Evolutionary conservation across 1,140 invertebrate genomes (phyloP).

Genomic region (Rhysida immarginata): DNA sequence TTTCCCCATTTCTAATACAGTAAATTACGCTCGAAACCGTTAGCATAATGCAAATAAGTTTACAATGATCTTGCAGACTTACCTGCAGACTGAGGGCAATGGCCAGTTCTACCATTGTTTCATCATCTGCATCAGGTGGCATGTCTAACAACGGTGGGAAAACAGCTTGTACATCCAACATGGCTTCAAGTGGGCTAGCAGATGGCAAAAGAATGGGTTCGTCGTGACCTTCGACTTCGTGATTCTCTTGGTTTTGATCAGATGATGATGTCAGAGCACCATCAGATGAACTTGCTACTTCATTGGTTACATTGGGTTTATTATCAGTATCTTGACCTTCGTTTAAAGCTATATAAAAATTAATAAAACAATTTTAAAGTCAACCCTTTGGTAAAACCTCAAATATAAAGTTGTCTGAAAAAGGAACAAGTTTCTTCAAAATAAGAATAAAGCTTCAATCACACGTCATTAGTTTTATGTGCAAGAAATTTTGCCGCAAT

Average conservation of each 20-base stretch:
- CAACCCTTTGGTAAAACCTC: too few species aligned
- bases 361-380: not conserved
- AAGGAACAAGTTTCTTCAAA: too few species aligned
- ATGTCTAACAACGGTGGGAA: constrained; percentile 67
- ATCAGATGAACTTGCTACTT: too few species aligned
- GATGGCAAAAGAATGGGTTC: constrained; percentile 30
- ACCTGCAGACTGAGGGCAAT: constrained; percentile 83
- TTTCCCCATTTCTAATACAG: not conserved
- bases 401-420: too few species aligned
- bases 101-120: constrained; percentile 89
- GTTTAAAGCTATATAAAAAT: not conserved
- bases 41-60: not conserved
- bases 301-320: not conserved
- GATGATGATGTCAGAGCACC: too few species aligned
- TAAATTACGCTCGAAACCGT: not conserved
- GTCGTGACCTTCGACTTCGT: too few species aligned
- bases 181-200: constrained; percentile 47
- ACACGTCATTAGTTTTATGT: too few species aligned
- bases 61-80: not conserved
- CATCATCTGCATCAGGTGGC: constrained; percentile 81
- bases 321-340: not conserved
- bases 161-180: constrained; percentile 41
- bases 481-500: too few species aligned
- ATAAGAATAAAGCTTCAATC: too few species aligned
- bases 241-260: not conserved